Evolutionary conservation across 2,888 invertebrate genomes (phyloP), one percentile per base, ranked within the genome.

Genomic region (Nesidiocoris tenuis): DNA sequence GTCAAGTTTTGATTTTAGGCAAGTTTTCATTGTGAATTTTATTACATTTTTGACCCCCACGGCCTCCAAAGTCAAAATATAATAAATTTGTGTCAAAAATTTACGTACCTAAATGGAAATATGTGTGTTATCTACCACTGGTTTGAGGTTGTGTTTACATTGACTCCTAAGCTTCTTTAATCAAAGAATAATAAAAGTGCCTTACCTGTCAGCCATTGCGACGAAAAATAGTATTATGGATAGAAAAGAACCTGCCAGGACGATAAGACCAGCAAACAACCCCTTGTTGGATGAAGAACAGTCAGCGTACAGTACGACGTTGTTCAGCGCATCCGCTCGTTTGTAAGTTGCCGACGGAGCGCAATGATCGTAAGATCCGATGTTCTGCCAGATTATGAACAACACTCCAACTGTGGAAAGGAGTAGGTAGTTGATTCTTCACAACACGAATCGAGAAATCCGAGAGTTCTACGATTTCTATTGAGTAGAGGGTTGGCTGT

Each of bases 251-350:
- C 83, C 84, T 1, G 86, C 88, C 82, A 88, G 84, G 5, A 89
- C 82, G 21, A 90, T 84, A n/a, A 91, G 84, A 1, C 92, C 92
- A 3, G 87, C 84, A 83, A 92, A 91, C 22, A 92, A 84, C 1
- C 92, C 92, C 77, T 89, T 88, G 84, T 91, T 91, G 74, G 92
- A 89, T 0, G 91, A 89, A 81, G 91, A 90, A 82, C 92, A 93
- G 84, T 93, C 92, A 0, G 90, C 89, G 81, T 89, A 86, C 78
- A 90, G 87, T 61, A 89, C 87, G 54, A 89, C 84, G 81, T 87
- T 87, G 79, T 86, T 87, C 9, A 79, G 78, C 2, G 78, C 77
- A 23, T 78, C 61, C 0, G 66, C 59, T n/a, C 64, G 2, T 9
- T 70, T 66, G 55, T 65, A 76, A 9, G 39, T 75, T 2, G 79